Evolutionary conservation across 1,140 invertebrate species (phyloP).

Genomic region (Lycorma delicatula): DNA sequence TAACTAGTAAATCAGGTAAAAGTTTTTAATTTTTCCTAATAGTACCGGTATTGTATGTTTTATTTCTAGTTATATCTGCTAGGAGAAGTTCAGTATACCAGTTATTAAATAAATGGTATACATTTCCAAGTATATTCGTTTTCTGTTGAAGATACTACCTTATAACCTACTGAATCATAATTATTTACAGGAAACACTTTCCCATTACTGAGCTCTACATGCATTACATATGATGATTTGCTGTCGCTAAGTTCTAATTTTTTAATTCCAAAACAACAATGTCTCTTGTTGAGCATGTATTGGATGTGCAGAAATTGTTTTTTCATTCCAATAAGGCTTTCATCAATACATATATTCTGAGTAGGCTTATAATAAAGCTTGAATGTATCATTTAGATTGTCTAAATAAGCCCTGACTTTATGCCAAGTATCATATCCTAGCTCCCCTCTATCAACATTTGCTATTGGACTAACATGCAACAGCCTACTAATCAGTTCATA

Average conservation of each 20-base stretch:
- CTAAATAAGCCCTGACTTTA: background rate
- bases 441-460: background rate
- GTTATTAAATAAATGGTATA: conserved; percentile 7
- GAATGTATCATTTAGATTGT: background rate
- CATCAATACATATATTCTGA: conserved; percentile 9
- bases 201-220: background rate
- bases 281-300: background rate
- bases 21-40: conserved; percentile 4
- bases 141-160: background rate
- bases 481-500: no score
- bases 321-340: conserved; percentile 9
- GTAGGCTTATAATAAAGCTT: background rate
- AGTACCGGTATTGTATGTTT: conserved; percentile 6
- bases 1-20: background rate
- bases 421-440: background rate
- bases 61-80: background rate
- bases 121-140: background rate
- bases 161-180: background rate
- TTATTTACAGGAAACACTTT: background rate
- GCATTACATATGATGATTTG: background rate
- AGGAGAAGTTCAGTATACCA: conserved; percentile 8
- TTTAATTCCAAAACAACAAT: background rate
- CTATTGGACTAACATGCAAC: no score
- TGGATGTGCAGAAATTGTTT: background rate
- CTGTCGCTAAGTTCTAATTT: conserved; percentile 4